These are phyloP conservation scores for Ciconia boyciana DNA, from an alignment of 2,113 vertebrate species.

Conservation along the genomic window DNA sequence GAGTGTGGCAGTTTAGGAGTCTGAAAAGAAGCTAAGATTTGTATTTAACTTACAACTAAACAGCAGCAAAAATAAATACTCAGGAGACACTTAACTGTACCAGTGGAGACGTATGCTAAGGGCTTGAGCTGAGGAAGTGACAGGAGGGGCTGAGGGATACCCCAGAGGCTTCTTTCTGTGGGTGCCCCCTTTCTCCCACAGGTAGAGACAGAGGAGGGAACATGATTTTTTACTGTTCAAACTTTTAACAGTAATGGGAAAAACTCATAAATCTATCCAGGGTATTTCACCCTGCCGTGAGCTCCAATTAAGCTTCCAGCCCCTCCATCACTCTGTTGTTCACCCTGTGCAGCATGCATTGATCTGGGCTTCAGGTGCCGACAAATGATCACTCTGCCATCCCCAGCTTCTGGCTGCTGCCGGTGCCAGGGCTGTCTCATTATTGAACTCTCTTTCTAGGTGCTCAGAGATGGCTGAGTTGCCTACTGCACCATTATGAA, in stretches of 20 bases:
- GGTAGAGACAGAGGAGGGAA: not conserved
- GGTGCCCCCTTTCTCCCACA: not conserved
- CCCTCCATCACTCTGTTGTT: not conserved
- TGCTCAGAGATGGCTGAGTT: not conserved
- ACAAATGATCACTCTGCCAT: not conserved
- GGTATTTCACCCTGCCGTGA: not conserved
- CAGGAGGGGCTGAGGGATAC: not conserved
- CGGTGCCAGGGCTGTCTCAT: not conserved
- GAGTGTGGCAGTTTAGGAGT: conserved; percentile 7
- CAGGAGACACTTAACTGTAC: not conserved
- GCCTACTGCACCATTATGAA: not conserved
- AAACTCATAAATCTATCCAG: not conserved
- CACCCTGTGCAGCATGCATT: not conserved
- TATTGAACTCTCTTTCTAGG: not conserved
- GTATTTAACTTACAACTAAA: not conserved
- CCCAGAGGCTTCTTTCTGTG: not conserved
- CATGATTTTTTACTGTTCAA: not conserved
- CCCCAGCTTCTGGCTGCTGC: not conserved
- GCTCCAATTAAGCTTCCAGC: not conserved
- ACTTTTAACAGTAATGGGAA: not conserved
- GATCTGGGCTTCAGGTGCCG: not conserved
- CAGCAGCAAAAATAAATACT: conserved; percentile 10
- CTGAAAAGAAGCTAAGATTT: conserved; percentile 19
- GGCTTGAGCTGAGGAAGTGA: not conserved
- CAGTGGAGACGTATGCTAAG: not conserved